These are phyloP conservation scores for Silurus meridionalis DNA, from an alignment of 2,113 vertebrate genomes.

Conservation along the genomic window DNA sequence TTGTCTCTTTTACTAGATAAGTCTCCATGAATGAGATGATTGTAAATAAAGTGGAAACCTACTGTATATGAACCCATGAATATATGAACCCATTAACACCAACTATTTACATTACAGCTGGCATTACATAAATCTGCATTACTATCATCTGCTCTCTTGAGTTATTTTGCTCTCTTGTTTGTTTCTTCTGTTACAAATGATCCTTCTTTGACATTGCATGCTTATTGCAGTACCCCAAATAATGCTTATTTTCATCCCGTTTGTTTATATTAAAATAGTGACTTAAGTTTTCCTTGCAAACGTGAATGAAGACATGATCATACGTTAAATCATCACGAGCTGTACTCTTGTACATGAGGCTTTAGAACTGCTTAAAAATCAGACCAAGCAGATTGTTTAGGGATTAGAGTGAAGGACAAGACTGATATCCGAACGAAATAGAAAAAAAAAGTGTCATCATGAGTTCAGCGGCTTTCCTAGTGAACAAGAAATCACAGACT, in stretches of 20 bases:
- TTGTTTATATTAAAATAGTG: not conserved
- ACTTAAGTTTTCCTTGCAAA: slow-evolving; percentile 23
- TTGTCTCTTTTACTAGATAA: too few species aligned
- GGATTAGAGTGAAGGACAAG: slow-evolving; percentile 69
- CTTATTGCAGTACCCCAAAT: not conserved
- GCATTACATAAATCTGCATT: too few species aligned
- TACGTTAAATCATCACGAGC: slow-evolving; percentile 62
- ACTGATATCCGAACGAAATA: slow-evolving; percentile 62
- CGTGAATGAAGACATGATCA: slow-evolving; percentile 44
- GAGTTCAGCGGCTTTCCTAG: slow-evolving; percentile 54
- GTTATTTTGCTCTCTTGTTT: too few species aligned
- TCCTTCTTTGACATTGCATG: too few species aligned
- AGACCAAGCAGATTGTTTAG: slow-evolving; percentile 65
- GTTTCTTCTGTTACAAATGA: too few species aligned
- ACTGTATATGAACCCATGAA: too few species aligned
- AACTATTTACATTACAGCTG: too few species aligned
- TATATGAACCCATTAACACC: too few species aligned
- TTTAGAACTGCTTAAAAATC: slow-evolving; percentile 54
- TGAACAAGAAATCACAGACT: slow-evolving; percentile 52
- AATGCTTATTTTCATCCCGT: not conserved
- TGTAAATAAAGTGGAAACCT: too few species aligned
- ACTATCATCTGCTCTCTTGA: too few species aligned
- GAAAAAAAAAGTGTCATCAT: slow-evolving; percentile 21
- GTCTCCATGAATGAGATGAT: too few species aligned
- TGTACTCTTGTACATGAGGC: slow-evolving; percentile 60